Base-by-base conservation (phyloP, 2,888 invertebrate genomes). In the Arenicola marina region DNA sequence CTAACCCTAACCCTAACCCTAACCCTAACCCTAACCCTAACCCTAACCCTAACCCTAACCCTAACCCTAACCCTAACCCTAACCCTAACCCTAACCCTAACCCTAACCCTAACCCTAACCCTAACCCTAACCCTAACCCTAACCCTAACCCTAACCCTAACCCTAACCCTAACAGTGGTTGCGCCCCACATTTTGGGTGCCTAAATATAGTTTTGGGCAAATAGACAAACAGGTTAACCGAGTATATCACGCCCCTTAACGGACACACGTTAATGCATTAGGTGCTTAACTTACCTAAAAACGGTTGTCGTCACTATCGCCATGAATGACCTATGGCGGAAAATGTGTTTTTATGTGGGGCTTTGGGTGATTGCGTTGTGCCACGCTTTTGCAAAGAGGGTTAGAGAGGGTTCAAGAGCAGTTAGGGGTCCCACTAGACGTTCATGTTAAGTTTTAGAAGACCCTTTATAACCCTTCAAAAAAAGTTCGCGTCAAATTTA, bases 21-120 rank as follows among this genome's bases (percentile, higher is more conserved):
- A 55, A 61, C 54, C 61, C 54, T 55, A 55, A 61, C 61, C 62
- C 61, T 61, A 61, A 61, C 61, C 61, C 61, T 62, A 62, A 68
- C 65, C 66, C 66, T 62, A 59, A 69, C 65, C 66, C 70, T 67
- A 67, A 68, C 62, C 68, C 63, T 64, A 68, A 66, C 66, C 68
- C 68, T 68, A 66, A 68, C 66, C 65, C 70, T 66, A 61, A 66
- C 66, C 61, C 61, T 62, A 70, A 60, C 62, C 68, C 65, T 61
- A 63, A 61, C 63, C 68, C 62, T 59, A 65, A 59, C 63, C 56
- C 44, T 45, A 48, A 46, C 65, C 59, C 55, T 53, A 66, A 57
- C 64, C 62, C 58, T 57, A 51, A 61, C 63, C 68, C 62, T 61
- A 66, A 63, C 63, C 66, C 62, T 56, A 62, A 56, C 65, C 68